A percentile compares a stretch with the other conserved stretches of the same genome.
phyloP scores from a whole-genome alignment of 2,113 vertebrate genomes.

The Scatophagus argus region DNA sequence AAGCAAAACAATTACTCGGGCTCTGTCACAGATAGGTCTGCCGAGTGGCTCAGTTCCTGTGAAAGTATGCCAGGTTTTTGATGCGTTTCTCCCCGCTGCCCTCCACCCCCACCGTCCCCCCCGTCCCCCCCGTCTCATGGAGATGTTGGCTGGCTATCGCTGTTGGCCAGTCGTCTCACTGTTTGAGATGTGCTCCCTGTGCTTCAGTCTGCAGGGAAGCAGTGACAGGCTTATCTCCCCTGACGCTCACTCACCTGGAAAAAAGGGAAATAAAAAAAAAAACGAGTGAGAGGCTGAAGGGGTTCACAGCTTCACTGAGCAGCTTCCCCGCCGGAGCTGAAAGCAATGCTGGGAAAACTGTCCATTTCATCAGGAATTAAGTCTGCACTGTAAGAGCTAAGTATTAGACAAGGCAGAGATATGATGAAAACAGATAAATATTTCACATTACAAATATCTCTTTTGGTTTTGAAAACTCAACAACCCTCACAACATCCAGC shows the following conservation, averaged over 20 bases:
- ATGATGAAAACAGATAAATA: slow-evolving; percentile 3
- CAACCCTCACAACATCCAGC: not conserved
- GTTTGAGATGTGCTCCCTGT: slow-evolving; percentile 70
- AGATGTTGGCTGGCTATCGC: slow-evolving; percentile 72
- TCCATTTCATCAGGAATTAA: slow-evolving; percentile 33
- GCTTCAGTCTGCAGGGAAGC: slow-evolving; percentile 63
- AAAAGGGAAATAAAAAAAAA: slow-evolving; percentile 4
- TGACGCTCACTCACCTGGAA: slow-evolving; percentile 75
- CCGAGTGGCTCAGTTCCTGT: slow-evolving; percentile 55
- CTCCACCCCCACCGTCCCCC: not conserved
- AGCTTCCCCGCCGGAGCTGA: slow-evolving; percentile 46
- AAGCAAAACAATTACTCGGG: slow-evolving; percentile 68
- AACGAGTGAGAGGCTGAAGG: slow-evolving; percentile 30
- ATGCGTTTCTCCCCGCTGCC: slow-evolving; percentile 26
- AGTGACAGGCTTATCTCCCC: slow-evolving; percentile 76
- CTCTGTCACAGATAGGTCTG: slow-evolving; percentile 62
- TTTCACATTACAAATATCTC: slow-evolving; percentile 11
- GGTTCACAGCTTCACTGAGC: slow-evolving; percentile 39
- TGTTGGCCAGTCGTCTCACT: slow-evolving; percentile 69
- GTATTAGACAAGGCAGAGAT: slow-evolving; percentile 3
- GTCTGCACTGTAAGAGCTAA: not conserved
- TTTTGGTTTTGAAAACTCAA: not conserved
- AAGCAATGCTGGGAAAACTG: slow-evolving; percentile 21
- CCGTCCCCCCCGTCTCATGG: slow-evolving; percentile 41
- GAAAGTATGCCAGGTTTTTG: slow-evolving; percentile 68